phyloP scores from a whole-genome alignment of 2,113 vertebrate species.

The Crypturellus undulatus region DNA sequence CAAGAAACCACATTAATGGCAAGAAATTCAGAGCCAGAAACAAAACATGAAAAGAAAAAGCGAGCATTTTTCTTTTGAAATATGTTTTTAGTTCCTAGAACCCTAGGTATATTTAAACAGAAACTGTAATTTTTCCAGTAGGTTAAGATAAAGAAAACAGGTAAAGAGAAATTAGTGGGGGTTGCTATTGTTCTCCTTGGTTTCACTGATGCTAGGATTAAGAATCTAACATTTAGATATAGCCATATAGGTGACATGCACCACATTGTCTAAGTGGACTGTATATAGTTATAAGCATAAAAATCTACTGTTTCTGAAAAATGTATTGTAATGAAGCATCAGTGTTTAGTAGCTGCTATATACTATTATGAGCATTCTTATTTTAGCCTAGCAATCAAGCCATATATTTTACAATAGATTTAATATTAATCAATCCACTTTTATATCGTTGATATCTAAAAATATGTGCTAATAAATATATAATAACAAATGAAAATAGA shows the following conservation, averaged over 20 bases:
- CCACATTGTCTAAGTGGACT: neutral
- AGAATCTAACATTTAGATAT: neutral
- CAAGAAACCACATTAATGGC: neutral
- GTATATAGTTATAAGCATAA: neutral
- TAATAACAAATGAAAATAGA: neutral
- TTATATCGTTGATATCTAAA: neutral
- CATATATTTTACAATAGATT: neutral
- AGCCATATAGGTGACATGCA: neutral
- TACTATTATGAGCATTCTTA: neutral
- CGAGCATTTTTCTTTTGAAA: neutral
- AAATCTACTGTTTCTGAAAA: neutral
- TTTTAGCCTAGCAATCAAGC: neutral
- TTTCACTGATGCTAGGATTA: neutral
- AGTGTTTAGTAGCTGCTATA: neutral
- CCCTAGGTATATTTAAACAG: neutral
- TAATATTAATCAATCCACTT: neutral
- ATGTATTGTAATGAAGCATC: neutral
- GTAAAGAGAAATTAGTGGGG: neutral
- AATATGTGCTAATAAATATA: neutral
- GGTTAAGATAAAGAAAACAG: neutral
- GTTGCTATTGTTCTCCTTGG: neutral
- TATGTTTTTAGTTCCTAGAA: neutral
- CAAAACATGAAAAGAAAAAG: neutral
- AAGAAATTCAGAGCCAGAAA: neutral
- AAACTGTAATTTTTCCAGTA: neutral